phyloP scores from a whole-genome alignment of 2,888 invertebrate genomes.

The Acleris laterana region DNA sequence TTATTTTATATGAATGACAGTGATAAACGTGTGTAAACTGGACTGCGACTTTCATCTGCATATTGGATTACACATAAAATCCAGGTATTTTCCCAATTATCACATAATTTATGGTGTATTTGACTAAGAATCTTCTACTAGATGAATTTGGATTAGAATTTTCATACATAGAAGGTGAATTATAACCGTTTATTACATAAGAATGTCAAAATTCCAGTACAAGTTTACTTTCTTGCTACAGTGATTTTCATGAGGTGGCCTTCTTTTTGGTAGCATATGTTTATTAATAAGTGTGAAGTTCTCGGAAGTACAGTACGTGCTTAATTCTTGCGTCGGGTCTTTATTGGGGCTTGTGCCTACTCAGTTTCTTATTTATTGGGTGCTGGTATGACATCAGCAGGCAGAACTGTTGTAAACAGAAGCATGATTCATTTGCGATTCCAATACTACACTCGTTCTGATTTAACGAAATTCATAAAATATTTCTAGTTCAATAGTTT shows the following conservation, averaged over 20 bases:
- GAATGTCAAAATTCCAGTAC: conserved; percentile 48
- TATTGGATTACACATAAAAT: conserved; percentile 83
- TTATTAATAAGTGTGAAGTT: conserved; percentile 50
- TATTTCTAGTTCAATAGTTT: neutral
- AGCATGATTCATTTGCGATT: conserved; percentile 64
- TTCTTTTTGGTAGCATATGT: conserved; percentile 52
- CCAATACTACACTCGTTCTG: conserved; percentile 11
- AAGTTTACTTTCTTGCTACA: conserved; percentile 28
- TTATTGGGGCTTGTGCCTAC: conserved; percentile 48
- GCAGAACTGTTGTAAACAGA: conserved; percentile 66
- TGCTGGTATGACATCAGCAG: conserved; percentile 78
- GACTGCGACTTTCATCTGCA: conserved; percentile 79
- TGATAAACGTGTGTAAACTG: conserved; percentile 77
- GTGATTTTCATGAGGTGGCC: conserved; percentile 33
- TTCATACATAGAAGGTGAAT: conserved; percentile 36
- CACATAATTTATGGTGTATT: conserved; percentile 9
- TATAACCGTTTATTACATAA: conserved; percentile 72
- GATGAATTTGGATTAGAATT: conserved; percentile 3
- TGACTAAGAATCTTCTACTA: neutral
- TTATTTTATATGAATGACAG: conserved; percentile 77
- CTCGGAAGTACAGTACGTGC: conserved; percentile 56
- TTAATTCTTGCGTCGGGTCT: conserved; percentile 42
- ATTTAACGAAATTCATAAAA: conserved; percentile 12
- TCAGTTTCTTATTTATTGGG: conserved; percentile 48
- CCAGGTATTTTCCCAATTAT: conserved; percentile 71